Base-by-base conservation (phyloP, 37 sponge, comb jelly and placozoan species). In the Amphimedon queenslandica region DNA sequence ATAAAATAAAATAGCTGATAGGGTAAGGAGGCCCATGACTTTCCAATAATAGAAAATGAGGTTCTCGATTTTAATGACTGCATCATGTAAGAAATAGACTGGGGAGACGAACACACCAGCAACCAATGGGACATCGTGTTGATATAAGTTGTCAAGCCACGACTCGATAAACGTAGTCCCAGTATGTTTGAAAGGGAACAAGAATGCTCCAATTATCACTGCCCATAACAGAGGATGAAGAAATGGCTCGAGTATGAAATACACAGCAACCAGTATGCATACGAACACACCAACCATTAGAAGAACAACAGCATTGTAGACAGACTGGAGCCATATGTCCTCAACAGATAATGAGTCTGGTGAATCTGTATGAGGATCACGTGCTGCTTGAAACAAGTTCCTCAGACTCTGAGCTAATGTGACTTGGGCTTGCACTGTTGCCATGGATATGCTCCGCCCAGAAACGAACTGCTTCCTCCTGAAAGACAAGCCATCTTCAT, bases 181-280 rank as follows among this genome's bases (percentile, higher is more conserved):
- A 2, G 80, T 53, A 27, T 89, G 66, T 69, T 98, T 94, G 87
- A 98, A 83, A 8, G 99, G 95, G 67, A 83, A 86, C 3, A 98
- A 82, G 16, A 89, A 72, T 42, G 78, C 73, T 30, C 96, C 99
- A 47, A 77, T 53, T 18, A 99, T 78, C 0, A 90, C 78, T 0
- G 99, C 99, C 99, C 99, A 99, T 4, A 99, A 77, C 2, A 99
- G 87, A 24, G 99, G 91, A 5, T 88, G 87, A 37, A 92, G 76
- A 60, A 95, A 99, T 5, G 91, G 84, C 77, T 89, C 76, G 37
- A 99, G 67, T 4, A 91, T 70, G 77, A 74, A 90, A 60, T 83
- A 90, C 6, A 92, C 88, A 31, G 84, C 84, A 3, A 92, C 33
- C 0, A 61, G 16, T 27, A 89, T 39, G 34, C 53, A 68, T 10